phyloP scores from a whole-genome alignment of 2,797 vertebrate genomes.

The Pelodytes ibericus region DNA sequence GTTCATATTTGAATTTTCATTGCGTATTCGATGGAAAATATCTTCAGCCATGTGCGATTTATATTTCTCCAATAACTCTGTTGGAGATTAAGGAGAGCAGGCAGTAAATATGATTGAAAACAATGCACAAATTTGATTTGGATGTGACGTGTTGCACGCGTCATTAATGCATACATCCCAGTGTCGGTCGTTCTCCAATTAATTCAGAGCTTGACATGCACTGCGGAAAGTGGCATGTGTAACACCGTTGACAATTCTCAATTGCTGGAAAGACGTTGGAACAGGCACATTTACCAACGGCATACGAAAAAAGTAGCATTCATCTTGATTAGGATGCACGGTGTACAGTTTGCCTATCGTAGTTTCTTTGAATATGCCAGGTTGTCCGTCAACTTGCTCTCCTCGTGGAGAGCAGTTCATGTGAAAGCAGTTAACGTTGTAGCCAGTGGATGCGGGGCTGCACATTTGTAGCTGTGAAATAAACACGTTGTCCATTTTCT shows the following conservation, averaged over 20 bases:
- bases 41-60: background rate
- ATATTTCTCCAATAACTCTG: slow-evolving; percentile 1
- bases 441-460: background rate
- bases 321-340: background rate
- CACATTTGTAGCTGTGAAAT: background rate
- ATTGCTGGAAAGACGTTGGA: background rate
- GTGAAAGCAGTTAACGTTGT: background rate
- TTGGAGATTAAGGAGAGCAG: slow-evolving; percentile 1
- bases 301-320: background rate
- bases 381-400: background rate
- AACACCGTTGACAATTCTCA: background rate
- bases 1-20: background rate
- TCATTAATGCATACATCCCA: background rate
- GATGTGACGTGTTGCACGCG: background rate
- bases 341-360: background rate
- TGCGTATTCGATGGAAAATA: background rate
- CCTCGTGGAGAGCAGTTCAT: too few relatives aligned
- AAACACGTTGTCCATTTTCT: too few relatives aligned
- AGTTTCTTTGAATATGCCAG: background rate
- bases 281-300: background rate
- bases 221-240: background rate
- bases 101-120: slow-evolving; percentile 3
- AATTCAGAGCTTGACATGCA: background rate
- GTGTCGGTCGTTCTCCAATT: background rate
- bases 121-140: slow-evolving; percentile 7